Evolutionary conservation across 2,888 invertebrate genomes (phyloP), one percentile per base, ranked within the genome.

Genomic region (Chrysolina americana): DNA sequence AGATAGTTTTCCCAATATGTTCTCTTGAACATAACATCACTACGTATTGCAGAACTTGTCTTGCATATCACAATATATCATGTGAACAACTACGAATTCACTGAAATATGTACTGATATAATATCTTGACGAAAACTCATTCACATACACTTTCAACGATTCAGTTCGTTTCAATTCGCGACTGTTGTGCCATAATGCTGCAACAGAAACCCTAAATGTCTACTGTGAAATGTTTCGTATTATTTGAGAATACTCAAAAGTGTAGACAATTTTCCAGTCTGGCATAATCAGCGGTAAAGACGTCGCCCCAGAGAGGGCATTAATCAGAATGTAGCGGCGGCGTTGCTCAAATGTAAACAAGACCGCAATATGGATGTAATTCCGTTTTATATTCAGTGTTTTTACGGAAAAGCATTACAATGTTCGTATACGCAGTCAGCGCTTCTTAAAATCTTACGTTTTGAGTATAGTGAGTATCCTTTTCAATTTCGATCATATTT

Each of bases 271-370:
- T 66, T 66, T 66, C 36, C 66, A 66, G 48, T 23, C 50, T 13
- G 28, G 59, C 59, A 8, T 36, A n/a, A 36, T 28, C 13, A 8
- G 66, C 50, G 28, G 19, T 71, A 63, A 74, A 74, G 74, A 74
- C 68, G 76, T 66, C 72, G 65, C 70, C 70, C 68, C 50, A 68
- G 53, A 73, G 72, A 66, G 68, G 53, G 68, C 80, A 78, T 80
- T 80, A 80, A 80, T 78, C 80, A 78, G 71, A 66, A 65, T 47
- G 56, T 47, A 53, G 59, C 68, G 76, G 73, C 72, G 73, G 73
- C 73, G 73, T 70, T 76, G 75, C 75, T 75, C 74, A 77, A 77
- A 77, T 77, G 77, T 78, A 80, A 77, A 78, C 80, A 80, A 77
- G 76, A 73, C 73, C 71, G 76, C 78, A 73, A 78, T 78, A 75